A percentile compares a stretch with the other conserved stretches of the same genome.
phyloP scores from a whole-genome alignment of 2,113 vertebrate genomes.

The Myotis yumanensis region DNA sequence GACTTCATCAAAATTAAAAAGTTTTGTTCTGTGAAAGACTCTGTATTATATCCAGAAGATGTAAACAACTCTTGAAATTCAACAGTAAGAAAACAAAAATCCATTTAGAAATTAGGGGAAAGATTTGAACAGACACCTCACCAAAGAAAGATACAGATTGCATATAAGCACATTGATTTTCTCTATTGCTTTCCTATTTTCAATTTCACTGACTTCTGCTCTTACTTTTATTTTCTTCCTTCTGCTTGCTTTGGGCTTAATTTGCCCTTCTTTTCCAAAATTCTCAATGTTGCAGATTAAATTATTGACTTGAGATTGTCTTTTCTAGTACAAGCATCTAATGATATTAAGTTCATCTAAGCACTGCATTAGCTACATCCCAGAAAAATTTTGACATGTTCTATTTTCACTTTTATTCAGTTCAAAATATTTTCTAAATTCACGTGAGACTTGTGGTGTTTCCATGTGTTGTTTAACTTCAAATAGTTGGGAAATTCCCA shows the following conservation, averaged over 20 bases:
- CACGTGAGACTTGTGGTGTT: background rate
- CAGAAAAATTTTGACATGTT: background rate
- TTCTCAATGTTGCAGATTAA: background rate
- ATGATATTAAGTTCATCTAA: background rate
- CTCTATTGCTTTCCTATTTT: background rate
- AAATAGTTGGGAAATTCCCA: background rate
- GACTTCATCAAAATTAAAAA: background rate
- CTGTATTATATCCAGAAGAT: background rate
- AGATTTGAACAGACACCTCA: background rate
- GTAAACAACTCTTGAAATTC: background rate
- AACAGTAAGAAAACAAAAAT: background rate
- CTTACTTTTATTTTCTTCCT: background rate
- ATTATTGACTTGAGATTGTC: background rate
- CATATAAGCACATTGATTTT: background rate
- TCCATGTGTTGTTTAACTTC: background rate
- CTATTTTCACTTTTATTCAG: background rate
- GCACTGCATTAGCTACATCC: background rate
- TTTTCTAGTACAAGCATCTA: background rate
- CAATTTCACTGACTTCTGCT: background rate
- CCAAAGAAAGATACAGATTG: background rate
- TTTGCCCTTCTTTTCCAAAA: background rate
- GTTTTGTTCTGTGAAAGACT: background rate
- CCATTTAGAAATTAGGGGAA: background rate
- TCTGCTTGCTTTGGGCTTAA: background rate
- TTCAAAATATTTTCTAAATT: conserved; percentile 8